These are phyloP conservation scores for Zeuzera pyrina DNA, from an alignment of 2,888 invertebrate genomes.

Conservation along the genomic window DNA sequence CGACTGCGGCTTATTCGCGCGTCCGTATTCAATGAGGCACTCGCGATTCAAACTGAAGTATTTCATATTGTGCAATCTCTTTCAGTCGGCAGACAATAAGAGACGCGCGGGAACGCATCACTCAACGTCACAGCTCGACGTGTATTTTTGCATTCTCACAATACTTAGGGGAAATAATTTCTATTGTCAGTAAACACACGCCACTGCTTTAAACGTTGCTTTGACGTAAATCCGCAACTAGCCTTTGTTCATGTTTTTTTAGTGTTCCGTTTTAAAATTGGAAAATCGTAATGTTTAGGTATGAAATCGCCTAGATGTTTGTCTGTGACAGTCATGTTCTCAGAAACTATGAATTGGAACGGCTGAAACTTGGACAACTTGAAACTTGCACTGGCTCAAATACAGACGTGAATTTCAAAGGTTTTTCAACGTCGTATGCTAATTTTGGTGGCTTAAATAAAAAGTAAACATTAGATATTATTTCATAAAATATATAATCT, in stretches of 20 bases:
- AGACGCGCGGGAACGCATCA: constrained; percentile 57
- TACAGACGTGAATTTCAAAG: too few relatives aligned
- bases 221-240: constrained; percentile 25
- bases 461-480: too few relatives aligned
- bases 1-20: constrained; percentile 21
- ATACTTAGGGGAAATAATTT: constrained; percentile 59
- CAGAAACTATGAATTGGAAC: too few relatives aligned
- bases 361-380: too few relatives aligned
- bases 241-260: constrained; percentile 31
- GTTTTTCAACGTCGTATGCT: too few relatives aligned
- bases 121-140: constrained; percentile 62
- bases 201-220: constrained; percentile 41
- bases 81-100: constrained; percentile 60
- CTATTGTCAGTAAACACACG: constrained; percentile 56
- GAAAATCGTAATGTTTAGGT: too few relatives aligned
- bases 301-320: too few relatives aligned
- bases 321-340: too few relatives aligned
- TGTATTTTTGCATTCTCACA: constrained; percentile 62
- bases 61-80: constrained; percentile 67
- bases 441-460: too few relatives aligned
- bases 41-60: constrained; percentile 55
- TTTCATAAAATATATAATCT: too few relatives aligned
- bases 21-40: constrained; percentile 54
- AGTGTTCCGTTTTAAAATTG: background rate
- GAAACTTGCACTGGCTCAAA: too few relatives aligned